Base-by-base conservation (phyloP, 2,888 invertebrate species). In the Drosophila greeni region DNA sequence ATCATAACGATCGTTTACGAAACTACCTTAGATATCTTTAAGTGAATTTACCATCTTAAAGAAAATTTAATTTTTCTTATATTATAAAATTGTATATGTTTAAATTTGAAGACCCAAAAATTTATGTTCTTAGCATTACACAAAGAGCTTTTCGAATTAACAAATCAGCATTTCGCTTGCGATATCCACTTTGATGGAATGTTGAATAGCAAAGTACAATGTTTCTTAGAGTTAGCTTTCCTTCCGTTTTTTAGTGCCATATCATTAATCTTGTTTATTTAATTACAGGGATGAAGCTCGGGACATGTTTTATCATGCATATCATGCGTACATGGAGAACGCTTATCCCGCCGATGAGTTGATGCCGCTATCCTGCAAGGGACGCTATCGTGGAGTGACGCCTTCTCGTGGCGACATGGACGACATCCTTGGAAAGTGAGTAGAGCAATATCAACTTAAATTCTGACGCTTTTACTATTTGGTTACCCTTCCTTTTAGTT, bases 321-420 rank as follows among this genome's bases (percentile, higher is more conserved):
- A 97, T 87, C 91, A 94, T 85, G 95, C 97, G 2, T 98, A 98
- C 85, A 98, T 98, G 97, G 95, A 95, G 82, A 94, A 98, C 91
- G 99, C 99, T 14, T 99, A 96, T 90, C 99, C 99, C 54, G 98
- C 98, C 18, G 99, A 99, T 90, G 99, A 99, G 89, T 90, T 99
- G 74, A 98, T 98, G 98, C 99, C 99, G 1, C 90, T 99, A 36
- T 96, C 95, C 85, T 99, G 99, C 89, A 93, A 94, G 85, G 99
- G 98, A 29, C 91, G 99, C 55, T 97, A 94, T 89, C 91, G 97
- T 79, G 98, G 97, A 6, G 91, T 95, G 7, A 96, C 97, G 52
- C 95, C 96, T 5, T 94, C 95, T 74, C 91, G 99, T 49, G 99
- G 99, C 4, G 98, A 99, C 87, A 95, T 99, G 89, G 99, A 99